Percentiles rank a stretch among this genome's conserved stretches.
Conservation (phyloP, 2,113 vertebrate species). For the Bambusicola thoracicus region DNA sequence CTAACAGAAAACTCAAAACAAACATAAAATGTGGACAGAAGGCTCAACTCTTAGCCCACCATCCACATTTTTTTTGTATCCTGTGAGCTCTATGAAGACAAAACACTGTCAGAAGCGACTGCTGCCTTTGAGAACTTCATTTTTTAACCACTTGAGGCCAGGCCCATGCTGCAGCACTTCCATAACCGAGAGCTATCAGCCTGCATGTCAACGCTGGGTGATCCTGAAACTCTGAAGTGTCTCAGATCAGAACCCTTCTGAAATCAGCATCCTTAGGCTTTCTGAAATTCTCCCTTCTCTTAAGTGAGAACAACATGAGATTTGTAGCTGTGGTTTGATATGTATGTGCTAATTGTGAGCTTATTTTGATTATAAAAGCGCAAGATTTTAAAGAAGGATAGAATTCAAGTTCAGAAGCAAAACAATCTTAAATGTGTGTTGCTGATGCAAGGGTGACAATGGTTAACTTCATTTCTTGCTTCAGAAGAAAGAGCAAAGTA, state of each 20-base stretch:
- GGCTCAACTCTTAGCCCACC: background rate
- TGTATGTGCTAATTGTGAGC: background rate
- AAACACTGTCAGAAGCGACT: background rate
- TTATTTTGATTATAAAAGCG: background rate
- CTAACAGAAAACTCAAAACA: background rate
- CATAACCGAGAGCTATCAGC: background rate
- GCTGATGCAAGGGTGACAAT: background rate
- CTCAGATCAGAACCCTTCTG: background rate
- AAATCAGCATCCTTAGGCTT: background rate
- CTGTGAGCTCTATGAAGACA: background rate
- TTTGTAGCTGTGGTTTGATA: background rate
- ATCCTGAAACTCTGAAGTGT: background rate
- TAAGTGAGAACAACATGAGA: background rate
- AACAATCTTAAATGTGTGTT: background rate
- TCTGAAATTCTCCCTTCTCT: background rate
- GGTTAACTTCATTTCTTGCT: background rate
- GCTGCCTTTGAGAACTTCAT: background rate
- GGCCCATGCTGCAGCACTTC: background rate
- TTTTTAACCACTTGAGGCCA: background rate
- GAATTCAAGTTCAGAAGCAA: background rate
- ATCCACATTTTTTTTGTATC: background rate
- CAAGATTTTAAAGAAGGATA: background rate
- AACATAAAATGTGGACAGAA: background rate
- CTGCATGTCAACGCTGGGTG: background rate
- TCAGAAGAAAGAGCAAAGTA: background rate